phyloP scores from a whole-genome alignment of 2,113 vertebrate species.

The Aldabrachelys gigantea region DNA sequence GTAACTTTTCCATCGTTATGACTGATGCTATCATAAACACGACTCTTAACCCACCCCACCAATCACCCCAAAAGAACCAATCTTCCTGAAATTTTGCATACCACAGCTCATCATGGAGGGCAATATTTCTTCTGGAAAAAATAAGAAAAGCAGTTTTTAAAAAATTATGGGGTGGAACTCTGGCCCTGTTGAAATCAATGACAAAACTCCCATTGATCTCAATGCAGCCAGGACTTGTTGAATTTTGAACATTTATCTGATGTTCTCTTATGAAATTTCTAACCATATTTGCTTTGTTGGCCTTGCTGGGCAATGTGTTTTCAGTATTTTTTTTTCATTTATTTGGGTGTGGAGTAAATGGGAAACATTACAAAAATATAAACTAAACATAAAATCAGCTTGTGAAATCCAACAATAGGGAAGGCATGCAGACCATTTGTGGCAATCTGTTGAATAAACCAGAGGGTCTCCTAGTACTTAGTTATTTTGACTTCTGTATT shows the following conservation, averaged over 20 bases:
- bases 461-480: neutral
- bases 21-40: neutral
- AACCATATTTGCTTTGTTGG: neutral
- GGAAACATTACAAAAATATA: neutral
- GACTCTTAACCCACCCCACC: neutral
- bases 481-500: neutral
- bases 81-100: neutral
- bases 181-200: neutral
- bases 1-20: neutral
- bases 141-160: neutral
- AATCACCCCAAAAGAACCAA: neutral
- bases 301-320: neutral
- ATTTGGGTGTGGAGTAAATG: neutral
- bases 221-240: neutral
- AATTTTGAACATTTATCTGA: neutral
- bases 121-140: neutral
- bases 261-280: neutral
- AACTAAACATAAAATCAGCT: neutral
- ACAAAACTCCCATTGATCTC: neutral
- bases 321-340: neutral
- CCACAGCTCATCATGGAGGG: neutral
- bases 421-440: neutral
- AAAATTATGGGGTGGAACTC: neutral
- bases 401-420: neutral
- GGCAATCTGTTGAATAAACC: neutral